These are phyloP conservation scores for Tenrec ecaudatus DNA, from an alignment of 2,113 vertebrate species.

Conservation along the genomic window DNA sequence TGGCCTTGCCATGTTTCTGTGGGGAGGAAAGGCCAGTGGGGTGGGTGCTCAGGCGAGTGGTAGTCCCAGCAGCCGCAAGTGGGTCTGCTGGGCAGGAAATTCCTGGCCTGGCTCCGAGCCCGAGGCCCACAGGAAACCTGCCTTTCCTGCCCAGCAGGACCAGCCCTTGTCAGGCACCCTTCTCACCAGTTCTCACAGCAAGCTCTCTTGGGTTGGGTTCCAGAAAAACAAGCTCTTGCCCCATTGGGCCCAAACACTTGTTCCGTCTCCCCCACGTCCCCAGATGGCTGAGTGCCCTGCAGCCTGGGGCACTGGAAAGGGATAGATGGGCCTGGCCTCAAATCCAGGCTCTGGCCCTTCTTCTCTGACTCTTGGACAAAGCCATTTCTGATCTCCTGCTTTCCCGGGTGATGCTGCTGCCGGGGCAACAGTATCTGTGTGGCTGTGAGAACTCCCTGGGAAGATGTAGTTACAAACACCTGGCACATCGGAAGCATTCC, in stretches of 20 bases:
- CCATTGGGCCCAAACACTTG: background rate
- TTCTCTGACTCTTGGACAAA: background rate
- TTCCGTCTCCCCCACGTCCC: background rate
- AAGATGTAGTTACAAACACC: background rate
- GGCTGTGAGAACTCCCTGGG: background rate
- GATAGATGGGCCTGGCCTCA: background rate
- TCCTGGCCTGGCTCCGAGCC: conserved; percentile 48
- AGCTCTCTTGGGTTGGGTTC: conserved; percentile 25
- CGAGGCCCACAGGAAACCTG: conserved; percentile 60
- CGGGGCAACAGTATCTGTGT: background rate
- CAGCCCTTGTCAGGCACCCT: background rate
- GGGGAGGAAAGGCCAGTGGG: rapidly evolving
- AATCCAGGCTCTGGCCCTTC: background rate
- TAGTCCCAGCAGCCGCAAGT: background rate
- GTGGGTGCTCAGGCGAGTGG: rapidly evolving
- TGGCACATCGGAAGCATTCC: rapidly evolving
- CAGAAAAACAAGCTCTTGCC: conserved; percentile 28
- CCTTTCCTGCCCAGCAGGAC: conserved; percentile 59
- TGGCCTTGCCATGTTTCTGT: background rate
- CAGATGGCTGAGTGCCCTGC: background rate
- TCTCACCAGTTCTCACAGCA: background rate
- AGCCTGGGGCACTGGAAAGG: background rate
- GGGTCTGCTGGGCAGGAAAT: conserved; percentile 46
- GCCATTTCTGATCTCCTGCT: background rate
- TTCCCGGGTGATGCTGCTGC: background rate